phyloP scores from a whole-genome alignment of 2,797 vertebrate species.

The Gymnoscopelus microlampas region DNA sequence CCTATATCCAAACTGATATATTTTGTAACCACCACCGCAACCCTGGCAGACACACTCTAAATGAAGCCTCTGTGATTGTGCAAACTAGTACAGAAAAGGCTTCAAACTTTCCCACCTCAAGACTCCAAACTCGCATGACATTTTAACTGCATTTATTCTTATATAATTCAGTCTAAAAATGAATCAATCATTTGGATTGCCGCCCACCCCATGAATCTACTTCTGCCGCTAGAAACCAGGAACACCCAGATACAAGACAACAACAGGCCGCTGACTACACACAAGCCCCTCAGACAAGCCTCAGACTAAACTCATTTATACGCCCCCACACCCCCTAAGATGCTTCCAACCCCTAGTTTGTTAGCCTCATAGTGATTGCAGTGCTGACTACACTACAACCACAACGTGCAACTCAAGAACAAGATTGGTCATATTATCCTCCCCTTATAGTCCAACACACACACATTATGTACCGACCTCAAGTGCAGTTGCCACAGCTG shows the following conservation, averaged over 20 bases:
- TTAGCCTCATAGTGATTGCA: conserved; percentile 21
- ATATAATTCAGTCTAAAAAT: conserved; percentile 21
- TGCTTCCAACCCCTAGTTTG: conserved; percentile 31
- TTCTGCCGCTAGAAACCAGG: conserved; percentile 53
- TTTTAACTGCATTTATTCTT: conserved; percentile 38
- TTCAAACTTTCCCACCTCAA: conserved; percentile 43
- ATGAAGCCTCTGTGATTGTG: neutral
- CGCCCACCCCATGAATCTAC: conserved; percentile 40
- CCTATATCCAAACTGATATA: neutral
- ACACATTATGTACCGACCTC: conserved; percentile 50
- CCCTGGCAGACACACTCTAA: conserved; percentile 13
- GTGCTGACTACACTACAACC: conserved; percentile 23
- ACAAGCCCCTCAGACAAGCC: conserved; percentile 49
- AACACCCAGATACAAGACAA: conserved; percentile 65
- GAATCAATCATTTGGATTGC: conserved; percentile 41
- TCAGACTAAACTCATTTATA: conserved; percentile 29
- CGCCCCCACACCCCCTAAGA: conserved; percentile 6
- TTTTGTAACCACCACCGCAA: neutral
- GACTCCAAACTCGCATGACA: conserved; percentile 33
- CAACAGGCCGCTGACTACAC: conserved; percentile 41
- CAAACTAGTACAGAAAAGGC: conserved; percentile 27
- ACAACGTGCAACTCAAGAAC: conserved; percentile 37
- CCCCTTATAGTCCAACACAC: conserved; percentile 41
- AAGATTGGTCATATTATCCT: conserved; percentile 44
- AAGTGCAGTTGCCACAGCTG: conserved; percentile 62